Base-by-base conservation (phyloP, 2,888 invertebrate species). In the Tenthredo notha region DNA sequence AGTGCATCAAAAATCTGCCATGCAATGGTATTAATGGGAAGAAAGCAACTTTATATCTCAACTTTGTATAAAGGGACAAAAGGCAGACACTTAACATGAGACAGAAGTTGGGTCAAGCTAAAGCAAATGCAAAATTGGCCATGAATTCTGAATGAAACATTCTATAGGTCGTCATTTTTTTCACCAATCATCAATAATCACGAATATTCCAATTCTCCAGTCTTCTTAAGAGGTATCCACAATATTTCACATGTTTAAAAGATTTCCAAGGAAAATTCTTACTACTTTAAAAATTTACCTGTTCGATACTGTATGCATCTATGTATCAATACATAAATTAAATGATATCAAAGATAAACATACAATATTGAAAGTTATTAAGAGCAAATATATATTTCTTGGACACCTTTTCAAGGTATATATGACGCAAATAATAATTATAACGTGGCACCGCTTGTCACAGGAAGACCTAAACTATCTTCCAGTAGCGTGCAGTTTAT, bases 11-110 rank as follows among this genome's bases (percentile, higher is more conserved):
- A 84, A 86, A 85, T 84, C 86, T 83, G 85, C 86, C 88, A 88
- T 88, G 88, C 87, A 88, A 85, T 86, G 86, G 86, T 87, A 86
- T 85, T 84, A 85, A 86, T 84, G 85, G 77, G 67, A 82, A 84
- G 15, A 86, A 87, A 87, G 86, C 87, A 80, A 67, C 78, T 85
- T 61, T 65, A 84, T 85, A 84, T 85, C 72, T 74, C 83, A 85
- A 70, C 75, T 47, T 82, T 58, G 43, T 78, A 33, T 25, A 54
- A 72, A 65, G 54, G 84, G 84, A 58, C 29, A 25, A 70, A 85
- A 82, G 85, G 85, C 82, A 70, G 85, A 82, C 82, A 70, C 82
- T 85, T 80, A 82, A 80, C 61, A 75, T 83, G 47, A 85, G 84
- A 72, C 75, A 75, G 61, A 47, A 84, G 70, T 61, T 65, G 74